Base-by-base conservation (phyloP, 2,797 vertebrate species). In the Xiphorhynchus erythropygius region DNA sequence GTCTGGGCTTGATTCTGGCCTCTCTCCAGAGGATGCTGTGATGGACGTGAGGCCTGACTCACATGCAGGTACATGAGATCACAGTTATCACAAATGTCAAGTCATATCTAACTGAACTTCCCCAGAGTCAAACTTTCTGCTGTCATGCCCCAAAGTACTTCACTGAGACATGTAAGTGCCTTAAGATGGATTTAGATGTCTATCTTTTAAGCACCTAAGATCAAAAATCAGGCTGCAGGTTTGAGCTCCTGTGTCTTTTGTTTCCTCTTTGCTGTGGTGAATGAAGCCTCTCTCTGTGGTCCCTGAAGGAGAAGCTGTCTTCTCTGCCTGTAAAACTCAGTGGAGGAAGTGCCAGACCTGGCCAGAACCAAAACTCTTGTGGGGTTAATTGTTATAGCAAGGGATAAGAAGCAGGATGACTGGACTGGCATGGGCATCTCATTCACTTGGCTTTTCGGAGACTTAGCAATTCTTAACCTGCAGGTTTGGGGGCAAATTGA, bases 51-150 rank as follows among this genome's bases (percentile, higher is more conserved):
- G 91, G 9, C 32, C 44, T 56, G 53, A 22, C 74, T 42, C 4
- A 0, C 28, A 2, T 5, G 22, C 4, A 1, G 47, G 27, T 60
- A 8, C n/a, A 3, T 0, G 6, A 56, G 39, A 11, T 80, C 35
- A 18, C 67, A 85, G 52, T 46, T 13, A 2, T 57, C 33, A 39
- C 17, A 60, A 32, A 15, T 30, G n/a, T 46, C 73, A 53, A 14
- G 14, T 52, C 33, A 18, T 7, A 18, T 13, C 24, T 11, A 33
- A 11, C 50, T 79, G 50, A 64, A 23, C 57, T 55, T 70, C 70
- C 39, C 69, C 15, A 30, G 37, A 67, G 60, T 13, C 67, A 67
- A 52, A 11, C 44, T 84, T 91, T 80, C 11, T 0, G 3, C 71
- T 80, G 41, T 41, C 60, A 33, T 33, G 52, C 19, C 23, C 33